Conservation (phyloP, 64 coral and sea anemone genomes). For the Pachyseris speciosa region DNA sequence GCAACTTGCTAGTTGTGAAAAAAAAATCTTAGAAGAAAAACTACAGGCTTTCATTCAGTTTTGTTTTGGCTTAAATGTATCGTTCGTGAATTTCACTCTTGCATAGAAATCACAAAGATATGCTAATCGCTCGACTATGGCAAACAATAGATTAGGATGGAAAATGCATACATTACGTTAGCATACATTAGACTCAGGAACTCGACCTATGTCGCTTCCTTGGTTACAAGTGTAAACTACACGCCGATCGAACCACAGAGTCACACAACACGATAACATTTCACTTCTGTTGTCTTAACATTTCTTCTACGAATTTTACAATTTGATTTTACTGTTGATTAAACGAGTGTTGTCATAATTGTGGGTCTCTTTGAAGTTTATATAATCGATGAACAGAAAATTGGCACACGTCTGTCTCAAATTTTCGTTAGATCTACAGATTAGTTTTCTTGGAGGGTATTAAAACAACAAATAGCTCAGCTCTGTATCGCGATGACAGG, state of each 20-base stretch:
- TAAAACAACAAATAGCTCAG: background rate
- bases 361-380: background rate
- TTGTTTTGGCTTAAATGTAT: background rate
- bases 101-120: background rate
- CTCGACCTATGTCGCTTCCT: constrained; percentile 12
- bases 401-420: background rate
- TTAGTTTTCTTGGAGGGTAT: background rate
- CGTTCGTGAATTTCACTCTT: background rate
- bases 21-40: too few relatives aligned
- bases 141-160: background rate
- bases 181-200: background rate
- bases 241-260: background rate
- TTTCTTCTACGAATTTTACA: background rate
- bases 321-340: background rate
- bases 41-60: too few relatives aligned
- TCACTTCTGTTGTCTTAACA: background rate
- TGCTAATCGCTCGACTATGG: background rate
- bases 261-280: constrained; percentile 26
- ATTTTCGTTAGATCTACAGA: background rate
- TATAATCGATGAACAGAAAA: background rate
- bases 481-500: background rate
- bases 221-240: constrained; percentile 33
- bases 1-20: too few relatives aligned
- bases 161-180: constrained; percentile 22
- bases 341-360: background rate